Conservation (phyloP, 2,113 vertebrate genomes). For the Brachyhypopomus occidentalis region DNA sequence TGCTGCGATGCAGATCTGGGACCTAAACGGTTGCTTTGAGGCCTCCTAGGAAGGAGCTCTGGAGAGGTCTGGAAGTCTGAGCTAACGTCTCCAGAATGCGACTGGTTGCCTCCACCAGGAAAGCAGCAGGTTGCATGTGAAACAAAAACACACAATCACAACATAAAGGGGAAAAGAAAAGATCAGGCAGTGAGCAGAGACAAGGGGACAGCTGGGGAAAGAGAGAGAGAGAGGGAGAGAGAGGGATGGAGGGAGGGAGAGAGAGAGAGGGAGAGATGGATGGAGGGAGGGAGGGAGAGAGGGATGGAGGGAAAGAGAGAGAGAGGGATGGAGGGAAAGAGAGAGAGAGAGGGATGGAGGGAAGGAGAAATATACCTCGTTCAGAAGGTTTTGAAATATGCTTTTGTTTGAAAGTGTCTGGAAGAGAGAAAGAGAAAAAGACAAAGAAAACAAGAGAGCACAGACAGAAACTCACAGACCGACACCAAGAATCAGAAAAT, state of each 20-base stretch:
- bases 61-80: no score
- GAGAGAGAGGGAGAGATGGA: not conserved
- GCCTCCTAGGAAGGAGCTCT: no score
- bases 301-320: not conserved
- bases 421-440: slow-evolving; percentile 75
- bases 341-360: not conserved
- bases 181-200: slow-evolving; percentile 8
- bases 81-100: no score
- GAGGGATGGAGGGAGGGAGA: not conserved
- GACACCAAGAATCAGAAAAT: slow-evolving; percentile 52
- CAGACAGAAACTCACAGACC: slow-evolving; percentile 57
- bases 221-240: not conserved
- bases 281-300: slow-evolving; percentile 44
- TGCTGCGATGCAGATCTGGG: not conserved
- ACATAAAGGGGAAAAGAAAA: not conserved
- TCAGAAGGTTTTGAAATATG: slow-evolving; percentile 87
- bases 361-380: slow-evolving; percentile 80
- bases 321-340: not conserved
- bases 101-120: not conserved
- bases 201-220: no score
- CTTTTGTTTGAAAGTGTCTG: slow-evolving; percentile 92
- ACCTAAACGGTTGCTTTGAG: no score
- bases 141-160: not conserved
- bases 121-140: not conserved
- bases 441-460: slow-evolving; percentile 52